Percentiles rank a stretch among this genome's conserved stretches.
These are phyloP conservation scores for Platichthys stellatus DNA, from an alignment of 2,113 vertebrate genomes.

Conservation along the genomic window DNA sequence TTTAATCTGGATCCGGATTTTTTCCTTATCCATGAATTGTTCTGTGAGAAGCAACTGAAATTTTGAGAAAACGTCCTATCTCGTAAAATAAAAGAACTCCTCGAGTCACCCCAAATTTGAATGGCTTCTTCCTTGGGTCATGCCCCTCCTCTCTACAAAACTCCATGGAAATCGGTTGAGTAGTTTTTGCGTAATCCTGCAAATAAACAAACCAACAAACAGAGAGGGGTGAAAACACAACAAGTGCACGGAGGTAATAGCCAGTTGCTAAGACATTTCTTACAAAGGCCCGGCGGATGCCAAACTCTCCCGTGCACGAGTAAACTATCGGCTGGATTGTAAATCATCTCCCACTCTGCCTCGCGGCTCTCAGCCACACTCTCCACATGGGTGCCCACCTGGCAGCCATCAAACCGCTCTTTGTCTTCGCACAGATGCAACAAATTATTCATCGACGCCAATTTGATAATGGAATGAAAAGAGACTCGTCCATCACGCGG, in stretches of 20 bases:
- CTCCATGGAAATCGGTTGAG: background rate
- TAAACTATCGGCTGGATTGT: constrained; percentile 36
- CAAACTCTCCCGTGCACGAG: constrained; percentile 22
- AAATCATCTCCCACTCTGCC: constrained; percentile 52
- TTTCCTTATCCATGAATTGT: too few relatives aligned
- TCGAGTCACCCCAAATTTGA: too few relatives aligned
- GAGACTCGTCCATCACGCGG: constrained; percentile 27
- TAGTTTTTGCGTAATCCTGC: background rate
- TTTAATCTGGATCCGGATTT: too few relatives aligned
- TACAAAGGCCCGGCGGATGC: constrained; percentile 18
- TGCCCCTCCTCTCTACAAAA: background rate
- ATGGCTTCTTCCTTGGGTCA: background rate
- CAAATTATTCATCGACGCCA: constrained; percentile 60
- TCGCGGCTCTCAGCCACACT: constrained; percentile 20
- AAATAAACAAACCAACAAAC: background rate
- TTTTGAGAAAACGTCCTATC: too few relatives aligned
- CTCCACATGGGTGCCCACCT: constrained; percentile 32
- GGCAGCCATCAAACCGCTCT: constrained; percentile 47
- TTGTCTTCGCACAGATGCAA: constrained; percentile 66
- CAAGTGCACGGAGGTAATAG: background rate
- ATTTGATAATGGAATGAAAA: constrained; percentile 63
- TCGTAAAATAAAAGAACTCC: too few relatives aligned
- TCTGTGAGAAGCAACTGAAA: too few relatives aligned
- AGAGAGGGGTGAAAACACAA: background rate
- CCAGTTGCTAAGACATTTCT: constrained; percentile 34